These are phyloP conservation scores for Mnemiopsis leidyi DNA, from an alignment of 37 sponge, comb jelly and placozoan genomes.

Conservation along the genomic window DNA sequence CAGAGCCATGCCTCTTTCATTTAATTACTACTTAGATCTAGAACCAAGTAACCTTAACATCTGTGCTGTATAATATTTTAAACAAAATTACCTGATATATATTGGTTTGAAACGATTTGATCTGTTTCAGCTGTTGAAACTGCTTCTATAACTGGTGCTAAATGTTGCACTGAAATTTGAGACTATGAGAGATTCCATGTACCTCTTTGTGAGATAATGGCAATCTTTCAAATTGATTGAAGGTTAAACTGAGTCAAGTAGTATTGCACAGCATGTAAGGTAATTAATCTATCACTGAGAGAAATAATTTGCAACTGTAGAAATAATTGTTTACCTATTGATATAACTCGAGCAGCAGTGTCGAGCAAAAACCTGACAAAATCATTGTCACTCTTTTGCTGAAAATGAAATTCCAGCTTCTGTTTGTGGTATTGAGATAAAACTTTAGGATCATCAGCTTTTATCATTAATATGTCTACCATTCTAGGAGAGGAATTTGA, in stretches of 20 bases:
- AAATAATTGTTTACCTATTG: conserved; percentile 9
- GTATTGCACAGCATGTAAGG: too few species aligned
- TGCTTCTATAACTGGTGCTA: conserved; percentile 47
- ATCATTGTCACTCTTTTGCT: conserved; percentile 65
- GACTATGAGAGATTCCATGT: too few species aligned
- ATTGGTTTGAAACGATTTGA: neutral
- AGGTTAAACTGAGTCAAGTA: too few species aligned
- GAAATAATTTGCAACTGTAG: too few species aligned
- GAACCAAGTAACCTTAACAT: too few species aligned
- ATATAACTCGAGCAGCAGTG: conserved; percentile 47
- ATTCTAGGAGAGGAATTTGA: neutral
- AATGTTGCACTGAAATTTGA: conserved; percentile 40
- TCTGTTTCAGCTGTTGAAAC: neutral
- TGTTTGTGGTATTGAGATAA: conserved; percentile 58
- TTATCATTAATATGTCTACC: conserved; percentile 49
- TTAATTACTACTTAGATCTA: too few species aligned
- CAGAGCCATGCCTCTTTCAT: too few species aligned
- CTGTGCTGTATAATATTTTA: too few species aligned
- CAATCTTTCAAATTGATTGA: too few species aligned
- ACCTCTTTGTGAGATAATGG: too few species aligned
- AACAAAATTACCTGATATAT: neutral
- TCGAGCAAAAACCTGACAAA: conserved; percentile 52
- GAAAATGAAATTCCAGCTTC: conserved; percentile 34
- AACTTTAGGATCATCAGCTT: conserved; percentile 64
- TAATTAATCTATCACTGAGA: too few species aligned